Percentiles rank a stretch among this genome's conserved stretches.
Conservation (phyloP, 2,113 vertebrate species). For the Struthio camelus region DNA sequence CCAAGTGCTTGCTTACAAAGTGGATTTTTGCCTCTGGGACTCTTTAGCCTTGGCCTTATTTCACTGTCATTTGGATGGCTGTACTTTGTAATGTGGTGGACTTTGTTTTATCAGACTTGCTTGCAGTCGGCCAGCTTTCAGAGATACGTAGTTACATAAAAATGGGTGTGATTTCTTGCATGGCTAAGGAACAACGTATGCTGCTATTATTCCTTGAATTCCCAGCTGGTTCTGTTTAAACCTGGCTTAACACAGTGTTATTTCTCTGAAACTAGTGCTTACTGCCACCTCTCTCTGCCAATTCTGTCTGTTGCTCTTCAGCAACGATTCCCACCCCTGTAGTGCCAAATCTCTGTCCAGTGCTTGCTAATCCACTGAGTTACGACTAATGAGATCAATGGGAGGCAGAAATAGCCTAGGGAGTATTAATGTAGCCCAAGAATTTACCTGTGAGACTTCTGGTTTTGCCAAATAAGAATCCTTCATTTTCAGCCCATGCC, state of each 20-base stretch:
- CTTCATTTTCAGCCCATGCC: no score
- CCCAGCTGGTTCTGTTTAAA: neutral
- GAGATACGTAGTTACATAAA: neutral
- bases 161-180: neutral
- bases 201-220: neutral
- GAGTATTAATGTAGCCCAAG: neutral
- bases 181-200: neutral
- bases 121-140: conserved; percentile 5
- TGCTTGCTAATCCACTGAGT: neutral
- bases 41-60: neutral
- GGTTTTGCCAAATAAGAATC: neutral
- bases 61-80: neutral
- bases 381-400: neutral
- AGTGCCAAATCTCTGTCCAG: neutral
- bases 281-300: neutral
- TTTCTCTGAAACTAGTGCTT: neutral
- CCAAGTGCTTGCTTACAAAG: neutral
- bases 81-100: neutral
- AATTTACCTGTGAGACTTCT: neutral
- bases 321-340: neutral
- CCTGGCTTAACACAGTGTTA: neutral
- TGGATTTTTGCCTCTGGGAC: neutral
- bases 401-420: neutral
- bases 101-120: conserved; percentile 5
- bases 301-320: neutral